phyloP scores from a whole-genome alignment of 2,888 invertebrate species.

The Callimorpha dominula region DNA sequence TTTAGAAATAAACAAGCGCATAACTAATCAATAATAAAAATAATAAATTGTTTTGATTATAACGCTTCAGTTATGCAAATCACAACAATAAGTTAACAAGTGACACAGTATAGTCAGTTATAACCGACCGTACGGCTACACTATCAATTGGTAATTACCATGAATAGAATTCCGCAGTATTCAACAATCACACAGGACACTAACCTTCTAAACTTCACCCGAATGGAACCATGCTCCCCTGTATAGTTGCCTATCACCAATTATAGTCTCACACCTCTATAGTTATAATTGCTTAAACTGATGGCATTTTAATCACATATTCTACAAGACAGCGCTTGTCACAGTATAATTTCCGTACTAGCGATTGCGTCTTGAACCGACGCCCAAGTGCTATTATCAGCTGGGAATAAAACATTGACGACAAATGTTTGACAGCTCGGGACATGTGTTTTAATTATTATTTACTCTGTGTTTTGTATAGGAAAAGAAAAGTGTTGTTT shows the following conservation, averaged over 20 bases:
- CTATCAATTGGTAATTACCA: not conserved
- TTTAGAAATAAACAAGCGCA: no score
- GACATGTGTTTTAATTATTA: no score
- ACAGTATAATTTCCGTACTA: conserved; percentile 22
- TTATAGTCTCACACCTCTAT: not conserved
- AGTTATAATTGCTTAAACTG: not conserved
- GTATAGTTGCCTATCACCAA: not conserved
- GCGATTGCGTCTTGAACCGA: conserved; percentile 19
- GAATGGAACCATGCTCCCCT: no score
- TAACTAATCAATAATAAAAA: no score
- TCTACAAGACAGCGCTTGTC: conserved; percentile 24
- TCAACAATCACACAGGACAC: no score
- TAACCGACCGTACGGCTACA: not conserved
- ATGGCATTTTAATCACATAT: conserved; percentile 35
- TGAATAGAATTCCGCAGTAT: not conserved
- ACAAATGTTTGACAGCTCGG: not conserved
- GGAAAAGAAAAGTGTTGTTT: no score
- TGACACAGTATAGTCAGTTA: not conserved
- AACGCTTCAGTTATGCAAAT: no score
- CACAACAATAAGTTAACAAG: not conserved
- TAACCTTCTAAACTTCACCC: no score
- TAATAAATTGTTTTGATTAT: no score
- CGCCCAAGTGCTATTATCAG: not conserved
- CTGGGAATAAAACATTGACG: not conserved
- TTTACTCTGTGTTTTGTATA: no score